A percentile compares a stretch with the other conserved stretches of the same genome.
Conservation (phyloP, 2,113 vertebrate species). For the Xenopus tropicalis region UCB_Xtro_10.0 CM004447.2:41727501-41728000, state of each 20-base stretch:
- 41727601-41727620: neutral
- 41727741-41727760: too few relatives aligned
- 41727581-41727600: neutral
- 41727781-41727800: neutral
- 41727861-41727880: slow-evolving; percentile 16
- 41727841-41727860: neutral
- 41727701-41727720: neutral
- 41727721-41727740: too few relatives aligned
- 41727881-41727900: slow-evolving; percentile 28
- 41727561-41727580: slow-evolving; percentile 11
- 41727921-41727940: slow-evolving; percentile 39
- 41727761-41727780: neutral
- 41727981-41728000: slow-evolving; percentile 60
- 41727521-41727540: slow-evolving; percentile 37
- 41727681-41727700: too few relatives aligned
- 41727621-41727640: neutral
- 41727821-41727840: neutral
- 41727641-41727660: neutral
- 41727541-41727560: slow-evolving; percentile 40
- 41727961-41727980: slow-evolving; percentile 45
- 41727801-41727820: neutral
- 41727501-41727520: neutral
- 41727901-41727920: slow-evolving; percentile 43
- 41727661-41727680: neutral
- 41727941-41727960: slow-evolving; percentile 35